phyloP scores from a whole-genome alignment of 1,140 invertebrate species.

The Eueides isabella region DNA sequence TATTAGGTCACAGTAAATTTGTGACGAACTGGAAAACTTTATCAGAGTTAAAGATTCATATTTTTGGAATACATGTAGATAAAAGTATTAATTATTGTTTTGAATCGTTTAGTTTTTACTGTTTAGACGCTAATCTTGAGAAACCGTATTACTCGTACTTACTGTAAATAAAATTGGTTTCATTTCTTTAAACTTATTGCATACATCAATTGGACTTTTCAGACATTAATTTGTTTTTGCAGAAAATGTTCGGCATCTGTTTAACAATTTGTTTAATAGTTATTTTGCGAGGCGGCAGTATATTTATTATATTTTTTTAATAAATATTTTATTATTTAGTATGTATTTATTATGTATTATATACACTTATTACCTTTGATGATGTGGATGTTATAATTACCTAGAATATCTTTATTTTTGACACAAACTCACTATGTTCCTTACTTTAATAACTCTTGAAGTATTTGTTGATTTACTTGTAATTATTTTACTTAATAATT shows the following conservation, averaged over 20 bases:
- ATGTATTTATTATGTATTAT: too few species aligned
- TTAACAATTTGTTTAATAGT: too few species aligned
- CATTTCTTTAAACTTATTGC: too few species aligned
- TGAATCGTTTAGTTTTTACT: neutral
- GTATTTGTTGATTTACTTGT: neutral
- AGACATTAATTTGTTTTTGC: neutral
- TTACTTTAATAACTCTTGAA: neutral
- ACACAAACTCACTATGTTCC: neutral
- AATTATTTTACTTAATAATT: neutral
- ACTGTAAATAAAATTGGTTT: neutral
- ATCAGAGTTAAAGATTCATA: constrained; percentile 31
- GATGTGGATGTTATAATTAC: neutral
- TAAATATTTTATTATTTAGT: neutral
- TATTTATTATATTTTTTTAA: neutral
- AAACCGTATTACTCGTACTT: neutral
- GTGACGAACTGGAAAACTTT: constrained; percentile 25
- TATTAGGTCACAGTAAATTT: constrained; percentile 9
- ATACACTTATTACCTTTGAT: neutral
- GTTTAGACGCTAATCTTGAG: neutral
- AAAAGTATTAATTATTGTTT: neutral
- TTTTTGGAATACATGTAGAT: constrained; percentile 30
- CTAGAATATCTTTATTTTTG: neutral
- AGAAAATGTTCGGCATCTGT: too few species aligned
- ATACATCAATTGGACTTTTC: neutral
- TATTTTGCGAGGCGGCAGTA: too few species aligned